Base-by-base conservation (phyloP, 2,797 vertebrate species). In the Bovichtus diacanthus region DNA sequence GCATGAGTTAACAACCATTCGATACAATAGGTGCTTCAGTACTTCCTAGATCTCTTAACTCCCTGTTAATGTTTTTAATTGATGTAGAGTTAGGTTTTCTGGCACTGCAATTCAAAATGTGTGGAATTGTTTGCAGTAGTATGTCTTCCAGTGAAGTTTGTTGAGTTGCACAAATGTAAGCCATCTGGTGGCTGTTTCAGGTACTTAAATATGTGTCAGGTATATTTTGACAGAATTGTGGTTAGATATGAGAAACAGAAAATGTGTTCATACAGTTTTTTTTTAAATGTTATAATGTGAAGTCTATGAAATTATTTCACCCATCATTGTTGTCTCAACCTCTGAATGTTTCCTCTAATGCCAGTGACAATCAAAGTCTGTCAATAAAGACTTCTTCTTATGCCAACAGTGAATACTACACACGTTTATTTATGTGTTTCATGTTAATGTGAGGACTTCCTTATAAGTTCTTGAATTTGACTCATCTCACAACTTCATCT, bases 311-410 rank as follows among this genome's bases (percentile, higher is more conserved):
- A 66, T 23, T 18, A 56, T 74, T 63, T 46, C 23, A 47, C 50
- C 54, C 59, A 61, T 10, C 25, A 44, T 69, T 38, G 50, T 70
- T 81, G 70, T 71, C 19, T 78, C 46, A 68, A 2, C 16, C 41
- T 36, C 66, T 71, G 63, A 84, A 84, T 79, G 64, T 81, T 83
- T 88, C 74, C 71, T 89, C 51, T 38, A 61, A 85, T 83, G 84
- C 89, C 59, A 69, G 68, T 82, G 92, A 93, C 92, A 93, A 94
- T 93, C 92, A 90, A 70, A 70, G 34, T 82, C 68, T 88, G 50
- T 85, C 51, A 94, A 92, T 93, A 92, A 92, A 92, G 76, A 85
- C 73, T 65, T 69, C 34, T 64, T 50, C 38, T 41, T 63, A 15
- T 63, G 36, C 39, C 15, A 41, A 15, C 43, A 34, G 54, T 70